A percentile compares a stretch with the other conserved stretches of the same genome.
Evolutionary conservation across 2,797 vertebrate genomes (phyloP).

Genomic region (Percopsis omiscomaycus): DNA sequence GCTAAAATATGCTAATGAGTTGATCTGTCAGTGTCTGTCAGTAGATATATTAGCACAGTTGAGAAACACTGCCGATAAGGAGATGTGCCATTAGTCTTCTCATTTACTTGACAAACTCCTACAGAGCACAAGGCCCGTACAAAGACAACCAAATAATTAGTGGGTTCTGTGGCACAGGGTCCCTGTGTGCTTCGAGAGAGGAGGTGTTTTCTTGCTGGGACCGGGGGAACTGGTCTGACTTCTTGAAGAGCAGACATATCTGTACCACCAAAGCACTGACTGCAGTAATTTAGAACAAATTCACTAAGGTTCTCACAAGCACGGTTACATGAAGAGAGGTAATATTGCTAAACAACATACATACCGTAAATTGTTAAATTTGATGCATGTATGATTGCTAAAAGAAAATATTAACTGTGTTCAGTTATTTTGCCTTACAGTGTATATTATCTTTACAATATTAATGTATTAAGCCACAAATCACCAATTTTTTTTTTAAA

Average conservation of each 20-base stretch:
- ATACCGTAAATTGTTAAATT: too few species aligned
- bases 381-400: too few species aligned
- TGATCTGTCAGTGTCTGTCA: conserved; percentile 66
- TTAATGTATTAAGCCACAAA: too few species aligned
- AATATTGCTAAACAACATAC: too few species aligned
- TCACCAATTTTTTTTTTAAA: too few species aligned
- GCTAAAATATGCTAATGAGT: conserved; percentile 62
- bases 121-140: conserved; percentile 59
- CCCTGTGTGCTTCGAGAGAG: conserved; percentile 9
- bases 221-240: not conserved
- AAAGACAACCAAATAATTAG: conserved; percentile 57
- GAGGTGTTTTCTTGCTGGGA: conserved; percentile 2
- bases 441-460: too few species aligned
- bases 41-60: conserved; percentile 60
- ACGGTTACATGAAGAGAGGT: too few species aligned
- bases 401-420: too few species aligned
- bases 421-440: too few species aligned
- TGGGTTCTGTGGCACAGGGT: conserved; percentile 15
- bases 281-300: too few species aligned
- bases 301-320: too few species aligned
- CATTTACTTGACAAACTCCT: conserved; percentile 69
- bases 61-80: conserved; percentile 69
- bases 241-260: conserved; percentile 3
- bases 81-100: conserved; percentile 72
- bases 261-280: not conserved